Base-by-base conservation (phyloP, 2,113 vertebrate genomes). In the Egretta garzetta region DNA sequence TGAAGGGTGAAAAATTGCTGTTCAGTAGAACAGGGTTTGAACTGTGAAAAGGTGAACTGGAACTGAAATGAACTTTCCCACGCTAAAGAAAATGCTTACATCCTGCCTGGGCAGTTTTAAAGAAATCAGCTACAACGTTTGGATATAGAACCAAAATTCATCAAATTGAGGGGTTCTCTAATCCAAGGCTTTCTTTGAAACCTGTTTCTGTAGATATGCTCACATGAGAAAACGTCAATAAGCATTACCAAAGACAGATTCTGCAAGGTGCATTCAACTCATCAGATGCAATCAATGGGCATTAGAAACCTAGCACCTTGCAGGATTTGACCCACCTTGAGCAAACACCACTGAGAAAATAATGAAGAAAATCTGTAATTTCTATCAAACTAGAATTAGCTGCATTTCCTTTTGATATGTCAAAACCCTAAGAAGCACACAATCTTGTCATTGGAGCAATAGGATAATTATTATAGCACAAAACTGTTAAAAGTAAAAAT, bases 1-100 rank as follows among this genome's bases (percentile, higher is more conserved):
- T 64, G 41, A 85, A 89, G 19, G 55, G 64, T 39, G 39, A 93
- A 91, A 87, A 90, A 45, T n/a, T 72, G 26, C 30, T 4, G 0
- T 72, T 95, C 50, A 53, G 39, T 58, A 66, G 52, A 70, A 35
- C 56, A 21, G n/a, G 4, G 66, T 53, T 80, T 86, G 71, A 52
- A 41, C 81, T 73, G 55, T 62, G 62, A 74, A 81, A 62, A 83
- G 81, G 70, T 86, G 84, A 95, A 88, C 62, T 94, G 87, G 86
- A 96, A 95, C 85, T 67, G 63, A 88, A 77, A 32, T 62, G 74
- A 92, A 84, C 53, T 89, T 97, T 95, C 74, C 74, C 77, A 95
- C 7, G 0, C 56, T 76, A 8, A 90, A 71, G 74, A 91, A 59
- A 81, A 64, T 12, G 73, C 71, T 80, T 93, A 63, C 70, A 80